These are phyloP conservation scores for Leptocoma aspasia DNA, from an alignment of 2,113 vertebrate genomes.

Conservation along the genomic window DNA sequence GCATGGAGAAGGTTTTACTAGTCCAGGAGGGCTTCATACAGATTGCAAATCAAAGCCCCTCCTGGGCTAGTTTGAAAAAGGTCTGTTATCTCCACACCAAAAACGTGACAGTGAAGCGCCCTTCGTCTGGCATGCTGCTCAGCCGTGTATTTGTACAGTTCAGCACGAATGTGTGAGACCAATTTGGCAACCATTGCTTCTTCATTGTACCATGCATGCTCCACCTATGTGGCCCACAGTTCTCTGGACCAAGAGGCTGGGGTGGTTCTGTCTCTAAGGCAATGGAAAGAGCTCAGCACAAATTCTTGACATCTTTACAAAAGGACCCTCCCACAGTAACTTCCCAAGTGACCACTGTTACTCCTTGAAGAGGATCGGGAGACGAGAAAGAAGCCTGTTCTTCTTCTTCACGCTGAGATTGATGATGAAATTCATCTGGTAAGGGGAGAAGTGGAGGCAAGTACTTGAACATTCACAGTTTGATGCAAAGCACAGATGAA, in stretches of 20 bases:
- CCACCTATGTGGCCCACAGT: slow-evolving; percentile 25
- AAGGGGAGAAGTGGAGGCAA: slow-evolving; percentile 76
- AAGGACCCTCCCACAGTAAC: slow-evolving; percentile 47
- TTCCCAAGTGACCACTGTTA: slow-evolving; percentile 65
- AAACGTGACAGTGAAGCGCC: background rate
- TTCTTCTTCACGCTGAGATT: slow-evolving; percentile 70
- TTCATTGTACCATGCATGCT: slow-evolving; percentile 64
- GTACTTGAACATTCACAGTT: slow-evolving; percentile 83
- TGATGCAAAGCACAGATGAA: slow-evolving; percentile 84
- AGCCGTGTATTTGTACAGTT: slow-evolving; percentile 29
- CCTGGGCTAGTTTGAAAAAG: slow-evolving; percentile 34
- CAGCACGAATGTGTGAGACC: slow-evolving; percentile 44
- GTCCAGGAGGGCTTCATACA: slow-evolving; percentile 4
- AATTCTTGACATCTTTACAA: slow-evolving; percentile 59
- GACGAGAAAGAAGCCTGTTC: slow-evolving; percentile 55
- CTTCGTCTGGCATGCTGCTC: slow-evolving; percentile 36
- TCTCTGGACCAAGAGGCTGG: slow-evolving; percentile 67
- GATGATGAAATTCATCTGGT: slow-evolving; percentile 67
- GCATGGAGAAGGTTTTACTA: slow-evolving; percentile 51
- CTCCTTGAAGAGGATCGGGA: slow-evolving; percentile 64
- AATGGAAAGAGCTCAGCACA: slow-evolving; percentile 69
- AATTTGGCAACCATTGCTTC: slow-evolving; percentile 69
- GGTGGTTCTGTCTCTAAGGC: slow-evolving; percentile 73
- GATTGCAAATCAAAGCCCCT: background rate
- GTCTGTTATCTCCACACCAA: slow-evolving; percentile 32